Evolutionary conservation across 2,797 vertebrate species (phyloP).

Genomic region (Microtus californicus): DNA sequence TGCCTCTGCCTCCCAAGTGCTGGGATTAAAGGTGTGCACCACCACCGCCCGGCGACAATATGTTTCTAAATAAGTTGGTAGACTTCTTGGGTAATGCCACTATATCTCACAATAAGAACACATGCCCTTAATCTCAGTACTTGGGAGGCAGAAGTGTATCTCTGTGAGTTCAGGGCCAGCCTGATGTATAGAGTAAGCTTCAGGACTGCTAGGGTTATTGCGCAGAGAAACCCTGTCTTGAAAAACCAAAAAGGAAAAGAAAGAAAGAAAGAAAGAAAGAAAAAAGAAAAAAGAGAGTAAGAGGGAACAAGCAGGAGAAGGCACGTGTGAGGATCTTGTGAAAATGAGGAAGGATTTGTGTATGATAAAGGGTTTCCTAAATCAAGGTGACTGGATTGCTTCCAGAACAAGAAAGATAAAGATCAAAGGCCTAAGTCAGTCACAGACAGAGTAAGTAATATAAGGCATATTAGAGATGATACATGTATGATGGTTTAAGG

Average conservation of each 20-base stretch:
- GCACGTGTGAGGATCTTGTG: neutral
- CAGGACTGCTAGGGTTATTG: neutral
- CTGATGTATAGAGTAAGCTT: neutral
- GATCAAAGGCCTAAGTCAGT: neutral
- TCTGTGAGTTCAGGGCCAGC: neutral
- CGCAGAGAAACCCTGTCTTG: neutral
- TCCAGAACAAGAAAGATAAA: neutral
- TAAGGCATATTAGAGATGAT: neutral
- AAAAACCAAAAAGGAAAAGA: neutral
- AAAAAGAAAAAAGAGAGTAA: no score
- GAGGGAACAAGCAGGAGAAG: neutral
- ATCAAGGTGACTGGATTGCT: neutral
- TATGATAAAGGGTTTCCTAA: neutral
- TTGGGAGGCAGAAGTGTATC: neutral
- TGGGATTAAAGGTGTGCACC: no score
- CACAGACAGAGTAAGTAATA: neutral
- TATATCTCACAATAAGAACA: neutral
- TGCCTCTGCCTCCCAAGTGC: no score
- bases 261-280: no score
- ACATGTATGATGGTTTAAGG: neutral
- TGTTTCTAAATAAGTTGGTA: neutral
- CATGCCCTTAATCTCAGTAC: neutral
- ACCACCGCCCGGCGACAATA: no score
- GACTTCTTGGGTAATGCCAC: neutral
- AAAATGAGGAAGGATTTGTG: neutral